phyloP scores from a whole-genome alignment of 2,113 vertebrate species.

The Epinephelus lanceolatus region DNA sequence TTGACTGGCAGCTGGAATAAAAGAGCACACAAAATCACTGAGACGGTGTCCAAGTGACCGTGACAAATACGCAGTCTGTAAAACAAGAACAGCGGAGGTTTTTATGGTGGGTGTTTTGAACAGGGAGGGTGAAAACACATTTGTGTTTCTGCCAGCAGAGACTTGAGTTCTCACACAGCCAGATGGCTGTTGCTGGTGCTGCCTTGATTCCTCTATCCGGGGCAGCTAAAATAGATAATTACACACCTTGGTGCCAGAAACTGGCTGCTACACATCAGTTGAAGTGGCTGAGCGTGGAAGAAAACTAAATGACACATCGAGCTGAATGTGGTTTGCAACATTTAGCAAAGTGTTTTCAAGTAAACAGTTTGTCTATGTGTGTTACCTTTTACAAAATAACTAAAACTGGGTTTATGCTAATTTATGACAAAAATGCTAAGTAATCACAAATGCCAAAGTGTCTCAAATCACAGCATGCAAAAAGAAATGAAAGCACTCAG shows the following conservation, averaged over 20 bases:
- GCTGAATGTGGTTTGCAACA: constrained; percentile 15
- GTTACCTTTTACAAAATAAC: not conserved
- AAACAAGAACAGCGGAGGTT: constrained; percentile 70
- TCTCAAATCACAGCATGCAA: not conserved
- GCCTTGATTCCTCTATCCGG: constrained; percentile 69
- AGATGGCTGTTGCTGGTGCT: constrained; percentile 71
- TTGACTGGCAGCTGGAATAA: constrained; percentile 73
- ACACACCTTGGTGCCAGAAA: constrained; percentile 60
- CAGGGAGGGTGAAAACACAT: constrained; percentile 60
- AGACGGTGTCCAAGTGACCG: constrained; percentile 70
- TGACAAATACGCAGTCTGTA: constrained; percentile 76
- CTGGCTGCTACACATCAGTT: constrained; percentile 46
- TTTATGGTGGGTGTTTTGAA: constrained; percentile 62
- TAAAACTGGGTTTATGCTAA: not conserved
- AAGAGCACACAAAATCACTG: constrained; percentile 39
- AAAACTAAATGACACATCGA: constrained; percentile 28
- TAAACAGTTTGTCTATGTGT: not conserved
- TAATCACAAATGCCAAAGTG: not conserved
- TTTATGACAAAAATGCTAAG: not conserved
- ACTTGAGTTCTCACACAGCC: constrained; percentile 63
- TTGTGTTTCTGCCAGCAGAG: constrained; percentile 67
- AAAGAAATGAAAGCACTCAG: not conserved
- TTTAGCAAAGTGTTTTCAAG: constrained; percentile 12
- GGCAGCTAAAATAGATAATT: constrained; percentile 76
- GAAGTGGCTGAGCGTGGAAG: constrained; percentile 34